Percentiles rank a stretch among this genome's conserved stretches.
Evolutionary conservation across 2,888 invertebrate species (phyloP).

Genomic region (Tigriopus californicus): DNA sequence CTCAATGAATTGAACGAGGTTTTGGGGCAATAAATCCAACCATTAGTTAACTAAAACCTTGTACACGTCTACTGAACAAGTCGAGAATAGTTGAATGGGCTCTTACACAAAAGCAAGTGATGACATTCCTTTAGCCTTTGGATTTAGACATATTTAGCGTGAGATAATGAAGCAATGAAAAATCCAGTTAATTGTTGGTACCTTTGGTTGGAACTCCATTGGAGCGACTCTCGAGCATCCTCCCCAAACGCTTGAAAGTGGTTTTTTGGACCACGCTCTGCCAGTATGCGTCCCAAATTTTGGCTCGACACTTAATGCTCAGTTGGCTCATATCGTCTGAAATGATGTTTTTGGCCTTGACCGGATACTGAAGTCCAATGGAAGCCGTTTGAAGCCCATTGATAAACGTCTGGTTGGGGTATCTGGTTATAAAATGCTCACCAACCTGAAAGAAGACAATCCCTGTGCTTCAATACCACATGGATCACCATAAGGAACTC

Average conservation of each 20-base stretch:
- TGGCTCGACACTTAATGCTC: slow-evolving; percentile 6
- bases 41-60: too few species aligned
- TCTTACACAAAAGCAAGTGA: too few species aligned
- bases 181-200: too few species aligned
- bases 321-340: background rate
- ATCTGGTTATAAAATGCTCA: background rate
- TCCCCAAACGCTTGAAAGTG: background rate
- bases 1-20: too few species aligned
- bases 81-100: too few species aligned
- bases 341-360: background rate
- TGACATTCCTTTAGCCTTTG: too few species aligned
- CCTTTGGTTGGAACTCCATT: slow-evolving; percentile 2
- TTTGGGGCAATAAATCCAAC: too few species aligned
- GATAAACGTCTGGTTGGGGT: background rate
- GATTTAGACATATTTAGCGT: too few species aligned
- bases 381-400: slow-evolving; percentile 12
- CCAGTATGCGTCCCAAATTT: slow-evolving; percentile 12
- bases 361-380: slow-evolving; percentile 11
- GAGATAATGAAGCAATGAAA: too few species aligned
- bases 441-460: slow-evolving; percentile 5
- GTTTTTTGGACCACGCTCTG: slow-evolving; percentile 11
- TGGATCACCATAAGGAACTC: too few species aligned
- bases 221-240: slow-evolving; percentile 5
- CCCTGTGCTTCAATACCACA: too few species aligned
- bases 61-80: too few species aligned